Percentiles rank a stretch among this genome's conserved stretches.
phyloP scores from a whole-genome alignment of 2,797 vertebrate species.

The Scyliorhinus canicula region DNA sequence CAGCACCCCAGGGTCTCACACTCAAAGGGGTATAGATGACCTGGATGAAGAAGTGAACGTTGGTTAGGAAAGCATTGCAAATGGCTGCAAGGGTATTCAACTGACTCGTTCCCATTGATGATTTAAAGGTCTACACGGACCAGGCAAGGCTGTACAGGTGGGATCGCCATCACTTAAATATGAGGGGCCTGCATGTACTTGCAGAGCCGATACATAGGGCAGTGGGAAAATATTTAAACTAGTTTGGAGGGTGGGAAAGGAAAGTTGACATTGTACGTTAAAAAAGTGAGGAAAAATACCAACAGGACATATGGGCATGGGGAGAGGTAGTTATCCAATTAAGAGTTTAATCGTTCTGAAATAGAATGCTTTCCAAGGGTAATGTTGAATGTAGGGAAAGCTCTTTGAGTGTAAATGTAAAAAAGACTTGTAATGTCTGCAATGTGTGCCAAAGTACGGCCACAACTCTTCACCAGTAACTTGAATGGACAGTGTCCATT shows the following conservation, averaged over 20 bases:
- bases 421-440: not conserved
- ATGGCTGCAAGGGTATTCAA: not conserved
- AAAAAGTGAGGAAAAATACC: not conserved
- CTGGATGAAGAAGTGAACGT: not conserved
- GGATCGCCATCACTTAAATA: not conserved
- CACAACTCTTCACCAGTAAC: not conserved
- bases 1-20: not conserved
- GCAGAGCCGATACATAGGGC: not conserved
- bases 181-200: not conserved
- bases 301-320: not conserved
- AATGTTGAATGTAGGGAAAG: not conserved
- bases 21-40: not conserved
- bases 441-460: not conserved
- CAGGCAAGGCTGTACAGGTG: not conserved
- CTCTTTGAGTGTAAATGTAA: not conserved
- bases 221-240: not conserved
- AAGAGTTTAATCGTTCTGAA: not conserved
- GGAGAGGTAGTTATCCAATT: not conserved
- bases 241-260: not conserved
- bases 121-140: not conserved
- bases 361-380: not conserved
- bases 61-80: not conserved
- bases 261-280: not conserved
- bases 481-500: not conserved
- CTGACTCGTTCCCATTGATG: not conserved